phyloP scores from a whole-genome alignment of 2,797 vertebrate genomes.

The Poecile montanus region DNA sequence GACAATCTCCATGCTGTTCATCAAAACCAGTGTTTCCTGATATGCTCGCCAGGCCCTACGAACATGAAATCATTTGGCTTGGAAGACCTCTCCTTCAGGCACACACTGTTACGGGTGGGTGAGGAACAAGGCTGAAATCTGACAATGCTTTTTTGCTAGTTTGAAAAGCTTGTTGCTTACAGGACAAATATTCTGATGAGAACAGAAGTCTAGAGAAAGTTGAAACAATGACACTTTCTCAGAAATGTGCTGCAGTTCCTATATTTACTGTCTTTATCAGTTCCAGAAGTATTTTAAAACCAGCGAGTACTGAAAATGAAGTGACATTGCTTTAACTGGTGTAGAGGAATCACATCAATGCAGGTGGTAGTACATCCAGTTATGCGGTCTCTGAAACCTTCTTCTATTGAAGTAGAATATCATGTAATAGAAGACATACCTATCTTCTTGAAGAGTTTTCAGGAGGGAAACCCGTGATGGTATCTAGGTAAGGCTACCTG shows the following conservation, averaged over 20 bases:
- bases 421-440: not conserved
- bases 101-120: accelerated
- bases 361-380: not conserved
- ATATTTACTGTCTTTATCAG: not conserved
- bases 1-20: not conserved
- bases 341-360: not conserved
- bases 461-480: not conserved
- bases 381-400: not conserved
- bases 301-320: not conserved
- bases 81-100: not conserved
- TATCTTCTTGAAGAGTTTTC: not conserved
- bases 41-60: not conserved
- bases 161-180: not conserved
- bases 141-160: not conserved
- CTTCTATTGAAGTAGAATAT: not conserved
- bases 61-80: not conserved
- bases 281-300: not conserved
- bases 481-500: not conserved
- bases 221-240: not conserved
- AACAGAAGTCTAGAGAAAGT: not conserved
- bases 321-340: not conserved
- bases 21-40: not conserved
- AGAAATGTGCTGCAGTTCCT: not conserved
- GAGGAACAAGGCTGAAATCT: not conserved
- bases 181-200: not conserved